Evolutionary conservation across 30 jellyfish, hydroid and myxozoan species (phyloP).

Genomic region (Turritopsis dohrnii): DNA sequence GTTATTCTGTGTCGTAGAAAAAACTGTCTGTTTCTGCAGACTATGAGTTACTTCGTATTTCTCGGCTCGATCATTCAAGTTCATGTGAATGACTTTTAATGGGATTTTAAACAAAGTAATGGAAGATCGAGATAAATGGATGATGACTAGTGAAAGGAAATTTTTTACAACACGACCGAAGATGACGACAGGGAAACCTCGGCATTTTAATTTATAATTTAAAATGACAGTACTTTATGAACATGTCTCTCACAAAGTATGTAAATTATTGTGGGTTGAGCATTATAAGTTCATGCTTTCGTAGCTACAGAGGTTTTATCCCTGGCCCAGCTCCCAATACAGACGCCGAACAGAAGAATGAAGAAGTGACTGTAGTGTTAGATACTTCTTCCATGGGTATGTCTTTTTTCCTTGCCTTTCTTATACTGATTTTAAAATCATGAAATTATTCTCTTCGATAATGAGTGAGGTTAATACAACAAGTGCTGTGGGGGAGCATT

Average conservation of each 20-base stretch:
- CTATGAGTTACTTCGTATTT: too few species aligned
- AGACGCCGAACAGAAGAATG: slow-evolving; percentile 13
- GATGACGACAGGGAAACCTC: neutral
- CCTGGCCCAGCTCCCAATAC: neutral
- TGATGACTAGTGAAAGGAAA: neutral
- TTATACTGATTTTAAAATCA: neutral
- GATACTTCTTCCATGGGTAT: slow-evolving; percentile 12
- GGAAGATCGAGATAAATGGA: neutral
- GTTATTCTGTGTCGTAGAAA: too few species aligned
- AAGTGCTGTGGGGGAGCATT: too few species aligned
- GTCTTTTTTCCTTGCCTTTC: neutral
- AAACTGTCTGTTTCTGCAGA: too few species aligned
- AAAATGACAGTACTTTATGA: neutral
- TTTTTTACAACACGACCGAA: neutral
- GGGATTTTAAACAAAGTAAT: too few species aligned
- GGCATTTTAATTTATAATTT: neutral
- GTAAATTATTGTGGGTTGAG: slow-evolving; percentile 60
- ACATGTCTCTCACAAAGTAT: slow-evolving; percentile 29
- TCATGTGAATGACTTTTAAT: too few species aligned
- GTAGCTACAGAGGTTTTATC: slow-evolving; percentile 34
- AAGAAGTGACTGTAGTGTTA: slow-evolving; percentile 10
- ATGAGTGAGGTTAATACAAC: neutral
- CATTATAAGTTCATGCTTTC: slow-evolving; percentile 48
- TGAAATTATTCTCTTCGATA: neutral
- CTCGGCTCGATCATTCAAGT: neutral